Percentiles rank a stretch among this genome's conserved stretches.
Evolutionary conservation across 2,888 invertebrate species (phyloP).

Genomic region (Athripsodes cinereus): DNA sequence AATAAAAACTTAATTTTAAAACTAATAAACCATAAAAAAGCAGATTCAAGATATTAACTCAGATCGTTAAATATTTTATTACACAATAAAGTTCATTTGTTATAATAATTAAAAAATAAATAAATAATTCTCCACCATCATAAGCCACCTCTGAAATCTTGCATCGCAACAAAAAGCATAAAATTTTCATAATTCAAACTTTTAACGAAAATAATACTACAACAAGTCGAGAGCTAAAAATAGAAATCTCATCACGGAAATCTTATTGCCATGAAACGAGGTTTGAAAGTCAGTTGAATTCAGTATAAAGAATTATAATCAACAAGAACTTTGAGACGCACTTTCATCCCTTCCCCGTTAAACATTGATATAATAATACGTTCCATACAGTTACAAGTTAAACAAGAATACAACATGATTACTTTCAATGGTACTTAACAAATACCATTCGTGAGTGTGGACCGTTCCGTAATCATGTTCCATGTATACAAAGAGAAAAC

Average conservation of each 20-base stretch:
- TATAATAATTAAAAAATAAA: background rate
- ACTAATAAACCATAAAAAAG: background rate
- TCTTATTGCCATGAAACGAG: too few species aligned
- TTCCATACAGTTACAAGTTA: constrained; percentile 5
- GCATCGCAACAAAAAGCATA: too few species aligned
- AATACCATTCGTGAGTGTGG: background rate
- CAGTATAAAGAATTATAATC: too few species aligned
- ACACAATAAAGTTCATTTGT: background rate
- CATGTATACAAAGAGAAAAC: constrained; percentile 17
- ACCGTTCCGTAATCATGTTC: constrained; percentile 10
- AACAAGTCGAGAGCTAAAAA: too few species aligned
- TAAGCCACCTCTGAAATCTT: too few species aligned
- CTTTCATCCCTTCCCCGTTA: background rate
- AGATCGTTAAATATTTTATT: background rate
- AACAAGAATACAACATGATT: constrained; percentile 21
- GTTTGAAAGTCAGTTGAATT: too few species aligned
- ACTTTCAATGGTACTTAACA: constrained; percentile 27
- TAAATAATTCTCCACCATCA: background rate
- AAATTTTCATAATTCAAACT: too few species aligned
- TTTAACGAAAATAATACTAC: too few species aligned
- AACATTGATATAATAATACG: constrained; percentile 5
- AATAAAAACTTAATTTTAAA: too few species aligned
- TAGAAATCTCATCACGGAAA: too few species aligned
- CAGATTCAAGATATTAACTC: background rate
- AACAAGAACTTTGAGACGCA: background rate